These are phyloP conservation scores for Mimachlamys varia DNA, from an alignment of 2,888 invertebrate genomes.

Conservation along the genomic window DNA sequence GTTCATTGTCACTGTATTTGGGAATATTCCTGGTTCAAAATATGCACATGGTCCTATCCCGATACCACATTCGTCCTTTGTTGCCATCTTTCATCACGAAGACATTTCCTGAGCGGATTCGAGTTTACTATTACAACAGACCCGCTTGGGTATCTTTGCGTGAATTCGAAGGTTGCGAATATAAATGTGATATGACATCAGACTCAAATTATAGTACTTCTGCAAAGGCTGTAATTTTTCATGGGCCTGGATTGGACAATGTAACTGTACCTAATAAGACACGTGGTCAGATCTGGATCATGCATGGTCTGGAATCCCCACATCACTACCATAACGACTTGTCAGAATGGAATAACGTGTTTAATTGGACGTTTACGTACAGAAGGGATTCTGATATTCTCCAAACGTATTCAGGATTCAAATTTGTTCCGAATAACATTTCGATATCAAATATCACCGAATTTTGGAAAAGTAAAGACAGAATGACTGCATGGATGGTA, in stretches of 20 bases:
- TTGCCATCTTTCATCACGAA: too few species aligned
- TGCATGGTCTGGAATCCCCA: slow-evolving; percentile 3
- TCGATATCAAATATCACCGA: background rate
- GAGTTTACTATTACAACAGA: background rate
- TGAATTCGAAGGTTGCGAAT: background rate
- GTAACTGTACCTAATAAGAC: background rate
- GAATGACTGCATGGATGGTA: background rate
- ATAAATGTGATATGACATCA: background rate
- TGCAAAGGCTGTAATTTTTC: background rate
- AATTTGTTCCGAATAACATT: too few species aligned
- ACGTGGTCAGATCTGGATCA: background rate
- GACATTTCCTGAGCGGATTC: too few species aligned
- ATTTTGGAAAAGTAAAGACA: background rate
- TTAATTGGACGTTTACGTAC: slow-evolving; percentile 16
- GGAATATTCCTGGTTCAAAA: too few species aligned
- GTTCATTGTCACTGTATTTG: too few species aligned
- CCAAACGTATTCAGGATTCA: background rate
- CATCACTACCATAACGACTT: background rate
- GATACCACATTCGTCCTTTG: too few species aligned
- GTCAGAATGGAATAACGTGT: background rate
- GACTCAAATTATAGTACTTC: background rate
- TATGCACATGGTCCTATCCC: too few species aligned
- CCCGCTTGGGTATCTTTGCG: background rate
- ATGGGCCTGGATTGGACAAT: background rate
- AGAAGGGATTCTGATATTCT: background rate